Evolutionary conservation across 2,888 invertebrate genomes (phyloP).

Genomic region (Tanytarsus gracilentus): DNA sequence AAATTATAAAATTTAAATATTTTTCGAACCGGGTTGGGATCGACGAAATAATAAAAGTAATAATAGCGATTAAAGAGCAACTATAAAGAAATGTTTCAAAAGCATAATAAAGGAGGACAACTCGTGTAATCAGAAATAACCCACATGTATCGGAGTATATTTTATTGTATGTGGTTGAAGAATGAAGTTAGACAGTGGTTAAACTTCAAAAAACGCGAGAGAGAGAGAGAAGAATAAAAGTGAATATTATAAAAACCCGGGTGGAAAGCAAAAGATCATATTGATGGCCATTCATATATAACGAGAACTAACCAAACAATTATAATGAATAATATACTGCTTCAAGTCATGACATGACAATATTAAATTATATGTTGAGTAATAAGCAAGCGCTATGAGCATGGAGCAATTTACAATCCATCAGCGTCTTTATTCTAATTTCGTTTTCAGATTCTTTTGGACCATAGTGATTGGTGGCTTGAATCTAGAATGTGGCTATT

Average conservation of each 20-base stretch:
- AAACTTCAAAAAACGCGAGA: not conserved
- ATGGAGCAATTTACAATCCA: no score
- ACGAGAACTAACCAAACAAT: constrained; percentile 12
- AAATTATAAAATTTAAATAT: no score
- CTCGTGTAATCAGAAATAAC: constrained; percentile 10
- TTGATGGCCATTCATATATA: constrained; percentile 17
- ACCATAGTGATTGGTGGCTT: no score
- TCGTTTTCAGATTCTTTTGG: no score
- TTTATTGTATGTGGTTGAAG: not conserved
- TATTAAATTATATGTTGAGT: constrained; percentile 12
- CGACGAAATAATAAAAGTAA: not conserved
- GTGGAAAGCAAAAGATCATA: constrained; percentile 13
- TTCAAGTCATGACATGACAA: constrained; percentile 6
- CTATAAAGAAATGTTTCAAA: not conserved
- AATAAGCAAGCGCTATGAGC: not conserved
- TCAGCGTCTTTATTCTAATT: no score
- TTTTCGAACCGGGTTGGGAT: no score
- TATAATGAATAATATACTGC: constrained; percentile 22
- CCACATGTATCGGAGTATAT: no score
- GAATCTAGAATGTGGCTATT: no score
- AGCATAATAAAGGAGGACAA: constrained; percentile 21
- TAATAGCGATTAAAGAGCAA: constrained; percentile 6
- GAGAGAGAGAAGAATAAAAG: no score
- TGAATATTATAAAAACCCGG: no score
- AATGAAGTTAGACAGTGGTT: constrained; percentile 1